A percentile compares a stretch with the other conserved stretches of the same genome.
Conservation (phyloP, 2,113 vertebrate genomes). For the Brachypteracias leptosomus region DNA sequence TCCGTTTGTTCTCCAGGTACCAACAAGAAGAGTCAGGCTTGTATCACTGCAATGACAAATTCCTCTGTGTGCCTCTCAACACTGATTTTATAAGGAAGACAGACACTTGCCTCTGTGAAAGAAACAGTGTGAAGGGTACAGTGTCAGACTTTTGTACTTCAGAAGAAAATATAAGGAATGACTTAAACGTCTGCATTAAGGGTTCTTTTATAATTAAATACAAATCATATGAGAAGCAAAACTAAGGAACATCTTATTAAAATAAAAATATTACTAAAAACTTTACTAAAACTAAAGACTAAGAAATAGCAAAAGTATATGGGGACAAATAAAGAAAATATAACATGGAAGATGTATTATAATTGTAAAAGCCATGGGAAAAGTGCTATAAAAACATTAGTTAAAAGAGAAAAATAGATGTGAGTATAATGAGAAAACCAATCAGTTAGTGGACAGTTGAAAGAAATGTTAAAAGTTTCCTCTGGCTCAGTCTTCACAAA, state of each 20-base stretch:
- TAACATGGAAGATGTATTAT: background rate
- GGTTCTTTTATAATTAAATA: background rate
- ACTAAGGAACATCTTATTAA: background rate
- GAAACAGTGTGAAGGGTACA: background rate
- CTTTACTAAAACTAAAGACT: background rate
- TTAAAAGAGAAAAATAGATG: background rate
- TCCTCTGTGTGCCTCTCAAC: background rate
- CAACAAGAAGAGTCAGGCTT: background rate
- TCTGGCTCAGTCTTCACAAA: background rate
- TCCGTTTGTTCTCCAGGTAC: background rate
- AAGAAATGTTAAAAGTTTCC: background rate
- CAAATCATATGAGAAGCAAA: background rate
- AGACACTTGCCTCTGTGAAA: background rate
- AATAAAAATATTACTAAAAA: background rate
- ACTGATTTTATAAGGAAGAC: background rate
- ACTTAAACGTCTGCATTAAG: background rate
- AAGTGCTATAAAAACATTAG: background rate
- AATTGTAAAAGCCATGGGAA: background rate
- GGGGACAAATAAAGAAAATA: background rate
- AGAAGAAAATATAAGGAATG: background rate
- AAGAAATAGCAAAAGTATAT: background rate
- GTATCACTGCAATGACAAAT: background rate
- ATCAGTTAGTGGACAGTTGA: background rate
- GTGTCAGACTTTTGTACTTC: background rate
- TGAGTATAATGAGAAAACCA: background rate